These are phyloP conservation scores for Podiceps cristatus DNA, from an alignment of 2,113 vertebrate genomes.

Conservation along the genomic window DNA sequence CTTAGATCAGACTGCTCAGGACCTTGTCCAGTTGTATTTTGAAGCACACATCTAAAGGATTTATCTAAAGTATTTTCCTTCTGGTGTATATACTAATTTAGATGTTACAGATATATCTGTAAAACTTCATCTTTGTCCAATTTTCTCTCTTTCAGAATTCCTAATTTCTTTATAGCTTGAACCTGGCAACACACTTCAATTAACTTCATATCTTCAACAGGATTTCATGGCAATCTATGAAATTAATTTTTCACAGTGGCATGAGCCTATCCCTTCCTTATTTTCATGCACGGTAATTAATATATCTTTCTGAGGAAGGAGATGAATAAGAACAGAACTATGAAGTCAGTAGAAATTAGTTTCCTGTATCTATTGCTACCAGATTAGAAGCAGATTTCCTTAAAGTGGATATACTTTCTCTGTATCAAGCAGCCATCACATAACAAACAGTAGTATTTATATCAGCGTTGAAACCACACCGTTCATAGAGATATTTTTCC, in stretches of 20 bases:
- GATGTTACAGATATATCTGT: background rate
- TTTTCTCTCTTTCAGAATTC: background rate
- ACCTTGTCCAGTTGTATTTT: background rate
- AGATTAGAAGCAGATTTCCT: background rate
- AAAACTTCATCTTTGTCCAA: background rate
- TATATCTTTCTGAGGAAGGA: background rate
- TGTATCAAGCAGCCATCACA: background rate
- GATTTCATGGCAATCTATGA: background rate
- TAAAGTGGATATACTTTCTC: background rate
- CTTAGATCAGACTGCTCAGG: background rate
- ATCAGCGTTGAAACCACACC: background rate
- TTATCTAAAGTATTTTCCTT: background rate
- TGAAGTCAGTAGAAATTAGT: background rate
- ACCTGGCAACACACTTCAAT: constrained; percentile 1
- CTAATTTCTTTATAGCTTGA: background rate
- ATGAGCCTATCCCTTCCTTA: background rate
- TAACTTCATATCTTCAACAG: constrained; percentile 15
- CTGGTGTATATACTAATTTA: background rate
- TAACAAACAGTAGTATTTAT: background rate
- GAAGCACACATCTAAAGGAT: background rate
- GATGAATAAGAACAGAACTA: background rate
- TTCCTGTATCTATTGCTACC: background rate
- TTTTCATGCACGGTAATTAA: constrained; percentile 21
- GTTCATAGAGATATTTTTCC: background rate
- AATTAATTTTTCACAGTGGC: background rate